Evolutionary conservation across 2,888 invertebrate species (phyloP).

Genomic region (Drosophila parthenogenetica): DNA sequence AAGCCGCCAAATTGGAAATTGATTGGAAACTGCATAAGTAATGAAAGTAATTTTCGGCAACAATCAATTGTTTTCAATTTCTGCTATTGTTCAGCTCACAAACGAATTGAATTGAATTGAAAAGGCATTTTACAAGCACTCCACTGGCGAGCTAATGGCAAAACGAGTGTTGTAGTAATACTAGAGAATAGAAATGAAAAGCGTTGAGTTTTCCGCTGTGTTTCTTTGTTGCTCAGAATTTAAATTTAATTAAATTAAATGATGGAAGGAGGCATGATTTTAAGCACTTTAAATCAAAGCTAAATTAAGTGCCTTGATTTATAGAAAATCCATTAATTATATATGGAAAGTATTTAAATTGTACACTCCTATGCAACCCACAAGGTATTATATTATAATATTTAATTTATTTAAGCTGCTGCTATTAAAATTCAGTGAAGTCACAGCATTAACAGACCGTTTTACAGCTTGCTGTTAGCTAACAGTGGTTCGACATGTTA

Average conservation of each 20-base stretch:
- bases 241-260: constrained; percentile 3
- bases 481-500: constrained; percentile 6
- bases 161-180: neutral
- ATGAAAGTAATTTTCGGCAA: constrained; percentile 47
- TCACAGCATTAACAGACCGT: neutral
- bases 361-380: too few species aligned
- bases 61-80: constrained; percentile 42
- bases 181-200: neutral
- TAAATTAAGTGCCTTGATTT: neutral
- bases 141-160: constrained; percentile 12
- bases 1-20: constrained; percentile 65
- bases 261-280: neutral
- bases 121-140: constrained; percentile 16
- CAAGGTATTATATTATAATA: too few species aligned
- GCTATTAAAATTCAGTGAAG: neutral
- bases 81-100: constrained; percentile 34
- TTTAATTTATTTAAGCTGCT: neutral
- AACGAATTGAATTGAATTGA: constrained; percentile 39
- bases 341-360: neutral
- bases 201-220: neutral
- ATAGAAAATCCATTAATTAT: neutral
- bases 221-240: neutral
- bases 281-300: neutral
- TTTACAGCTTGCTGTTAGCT: constrained; percentile 18
- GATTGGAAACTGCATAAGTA: constrained; percentile 75